Evolutionary conservation across 2,113 vertebrate genomes (phyloP).

Genomic region (Mormyrus lacerda): DNA sequence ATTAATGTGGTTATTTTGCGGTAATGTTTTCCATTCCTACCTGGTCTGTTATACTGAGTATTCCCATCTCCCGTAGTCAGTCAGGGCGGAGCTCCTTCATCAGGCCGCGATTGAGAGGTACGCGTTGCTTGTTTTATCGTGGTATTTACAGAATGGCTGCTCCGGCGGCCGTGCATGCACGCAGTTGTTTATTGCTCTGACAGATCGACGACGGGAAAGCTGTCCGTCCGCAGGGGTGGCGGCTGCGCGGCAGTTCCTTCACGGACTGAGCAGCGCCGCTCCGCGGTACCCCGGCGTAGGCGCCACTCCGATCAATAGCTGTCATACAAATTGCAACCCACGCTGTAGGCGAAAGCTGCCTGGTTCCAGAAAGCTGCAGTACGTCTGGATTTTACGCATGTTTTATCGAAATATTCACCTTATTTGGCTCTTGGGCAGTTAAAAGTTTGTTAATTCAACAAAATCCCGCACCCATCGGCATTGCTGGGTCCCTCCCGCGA

Average conservation of each 20-base stretch:
- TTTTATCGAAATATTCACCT: too few relatives aligned
- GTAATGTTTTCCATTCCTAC: constrained; percentile 45
- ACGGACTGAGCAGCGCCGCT: neutral
- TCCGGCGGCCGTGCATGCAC: constrained; percentile 49
- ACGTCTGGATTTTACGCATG: neutral
- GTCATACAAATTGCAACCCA: neutral
- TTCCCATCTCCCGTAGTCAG: constrained; percentile 74
- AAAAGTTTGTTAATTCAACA: neutral
- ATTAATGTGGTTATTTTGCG: neutral
- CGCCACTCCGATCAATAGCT: neutral
- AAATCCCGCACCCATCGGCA: neutral
- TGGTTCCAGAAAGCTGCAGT: neutral
- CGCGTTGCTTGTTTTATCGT: constrained; percentile 19
- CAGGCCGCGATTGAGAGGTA: constrained; percentile 47
- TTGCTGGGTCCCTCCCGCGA: neutral
- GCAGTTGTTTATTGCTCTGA: constrained; percentile 14
- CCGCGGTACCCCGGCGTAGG: neutral
- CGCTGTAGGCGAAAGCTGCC: neutral
- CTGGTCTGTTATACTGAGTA: constrained; percentile 84
- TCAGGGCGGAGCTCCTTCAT: constrained; percentile 69
- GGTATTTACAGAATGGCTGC: constrained; percentile 28
- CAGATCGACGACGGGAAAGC: neutral
- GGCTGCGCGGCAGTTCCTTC: constrained; percentile 27
- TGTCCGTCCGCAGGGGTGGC: constrained; percentile 58
- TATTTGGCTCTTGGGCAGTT: neutral